Conservation (phyloP, 2,888 invertebrate genomes). For the Lasioglossum marginatum region DNA sequence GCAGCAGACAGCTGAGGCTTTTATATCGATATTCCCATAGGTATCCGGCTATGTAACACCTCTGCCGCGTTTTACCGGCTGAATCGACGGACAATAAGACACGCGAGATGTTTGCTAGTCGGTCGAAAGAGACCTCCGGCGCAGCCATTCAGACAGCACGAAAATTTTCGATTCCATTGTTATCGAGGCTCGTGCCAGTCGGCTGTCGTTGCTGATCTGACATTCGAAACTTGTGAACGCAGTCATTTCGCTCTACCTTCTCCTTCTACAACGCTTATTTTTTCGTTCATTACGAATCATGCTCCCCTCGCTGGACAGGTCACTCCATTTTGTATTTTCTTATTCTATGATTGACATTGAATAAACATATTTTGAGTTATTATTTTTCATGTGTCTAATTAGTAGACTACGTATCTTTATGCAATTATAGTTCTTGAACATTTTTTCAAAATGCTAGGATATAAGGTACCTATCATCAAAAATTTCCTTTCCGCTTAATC, state of each 20-base stretch:
- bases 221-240: background rate
- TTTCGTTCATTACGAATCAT: background rate
- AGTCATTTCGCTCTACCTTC: no score
- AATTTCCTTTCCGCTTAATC: no score
- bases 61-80: conserved; percentile 16
- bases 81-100: conserved; percentile 22
- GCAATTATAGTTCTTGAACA: no score
- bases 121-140: background rate
- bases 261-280: background rate
- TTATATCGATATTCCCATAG: conserved; percentile 25
- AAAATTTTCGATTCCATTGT: conserved; percentile 31
- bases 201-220: background rate
- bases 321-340: background rate
- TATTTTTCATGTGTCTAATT: no score
- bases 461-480: no score
- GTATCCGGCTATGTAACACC: conserved; percentile 21
- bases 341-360: background rate
- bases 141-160: background rate
- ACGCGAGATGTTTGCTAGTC: background rate
- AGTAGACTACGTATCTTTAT: no score
- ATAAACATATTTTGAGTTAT: background rate
- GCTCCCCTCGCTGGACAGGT: background rate
- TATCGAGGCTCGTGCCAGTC: background rate
- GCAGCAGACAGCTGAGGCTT: conserved; percentile 14
- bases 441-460: no score